A percentile compares a stretch with the other conserved stretches of the same genome.
Conservation (phyloP, 2,888 invertebrate species). For the Lamproptera curius region DNA sequence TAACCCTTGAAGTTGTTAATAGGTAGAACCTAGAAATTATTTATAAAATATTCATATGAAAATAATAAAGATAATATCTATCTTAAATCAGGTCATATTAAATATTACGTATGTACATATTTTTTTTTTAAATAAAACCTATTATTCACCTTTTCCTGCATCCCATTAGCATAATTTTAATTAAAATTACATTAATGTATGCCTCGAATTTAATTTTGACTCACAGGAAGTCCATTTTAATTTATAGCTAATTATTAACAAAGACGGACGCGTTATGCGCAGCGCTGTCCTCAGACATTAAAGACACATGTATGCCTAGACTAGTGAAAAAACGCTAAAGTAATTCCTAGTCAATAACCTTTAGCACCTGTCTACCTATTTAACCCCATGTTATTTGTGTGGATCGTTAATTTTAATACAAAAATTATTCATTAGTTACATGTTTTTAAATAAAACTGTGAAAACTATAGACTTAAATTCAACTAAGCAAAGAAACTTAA, state of each 20-base stretch:
- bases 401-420: neutral
- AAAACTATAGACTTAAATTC: too few species aligned
- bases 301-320: neutral
- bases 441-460: neutral
- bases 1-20: too few species aligned
- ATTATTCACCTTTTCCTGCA: neutral
- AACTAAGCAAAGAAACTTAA: too few species aligned
- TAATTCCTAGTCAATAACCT: neutral
- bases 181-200: neutral
- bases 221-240: constrained; percentile 3
- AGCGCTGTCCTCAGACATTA: neutral
- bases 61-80: too few species aligned
- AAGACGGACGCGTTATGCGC: neutral
- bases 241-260: constrained; percentile 9
- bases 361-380: constrained; percentile 4
- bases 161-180: neutral
- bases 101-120: too few species aligned
- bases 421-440: neutral
- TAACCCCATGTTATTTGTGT: neutral
- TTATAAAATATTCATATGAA: too few species aligned
- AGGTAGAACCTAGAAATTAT: too few species aligned
- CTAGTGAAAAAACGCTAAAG: neutral
- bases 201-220: neutral
- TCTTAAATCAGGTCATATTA: too few species aligned
- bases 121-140: too few species aligned